Conservation (phyloP, 1,140 invertebrate genomes). For the Drosophila novamexicana region DNA sequence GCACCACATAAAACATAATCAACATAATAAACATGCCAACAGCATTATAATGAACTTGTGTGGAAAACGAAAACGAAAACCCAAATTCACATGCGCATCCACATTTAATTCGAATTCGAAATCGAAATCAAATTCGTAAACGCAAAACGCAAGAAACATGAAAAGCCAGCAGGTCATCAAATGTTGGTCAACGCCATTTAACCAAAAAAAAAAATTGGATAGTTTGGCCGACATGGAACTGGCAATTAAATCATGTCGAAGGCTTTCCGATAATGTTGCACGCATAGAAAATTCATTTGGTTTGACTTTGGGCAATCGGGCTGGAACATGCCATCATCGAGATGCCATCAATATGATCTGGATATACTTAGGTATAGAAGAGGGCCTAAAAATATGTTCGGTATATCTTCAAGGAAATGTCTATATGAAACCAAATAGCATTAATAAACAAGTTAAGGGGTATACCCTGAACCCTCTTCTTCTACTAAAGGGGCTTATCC, state of each 20-base stretch:
- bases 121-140: neutral
- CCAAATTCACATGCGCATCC: neutral
- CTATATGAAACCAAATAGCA: no score
- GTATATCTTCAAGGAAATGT: no score
- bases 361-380: no score
- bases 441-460: no score
- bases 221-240: constrained; percentile 18
- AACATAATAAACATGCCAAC: constrained; percentile 50
- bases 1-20: constrained; percentile 28
- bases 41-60: constrained; percentile 47
- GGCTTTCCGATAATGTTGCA: constrained; percentile 24
- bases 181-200: constrained; percentile 31
- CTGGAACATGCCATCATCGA: no score
- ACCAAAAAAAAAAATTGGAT: neutral
- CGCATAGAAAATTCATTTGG: constrained; percentile 35
- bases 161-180: constrained; percentile 34
- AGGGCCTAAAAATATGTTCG: no score
- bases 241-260: constrained; percentile 41
- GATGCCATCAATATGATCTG: no score
- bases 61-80: constrained; percentile 22
- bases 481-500: no score
- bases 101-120: constrained; percentile 9
- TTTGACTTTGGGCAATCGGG: neutral
- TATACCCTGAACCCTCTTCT: no score
- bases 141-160: neutral